Evolutionary conservation across 2,113 vertebrate species (phyloP).

Genomic region (Eonycteris spelaea): DNA sequence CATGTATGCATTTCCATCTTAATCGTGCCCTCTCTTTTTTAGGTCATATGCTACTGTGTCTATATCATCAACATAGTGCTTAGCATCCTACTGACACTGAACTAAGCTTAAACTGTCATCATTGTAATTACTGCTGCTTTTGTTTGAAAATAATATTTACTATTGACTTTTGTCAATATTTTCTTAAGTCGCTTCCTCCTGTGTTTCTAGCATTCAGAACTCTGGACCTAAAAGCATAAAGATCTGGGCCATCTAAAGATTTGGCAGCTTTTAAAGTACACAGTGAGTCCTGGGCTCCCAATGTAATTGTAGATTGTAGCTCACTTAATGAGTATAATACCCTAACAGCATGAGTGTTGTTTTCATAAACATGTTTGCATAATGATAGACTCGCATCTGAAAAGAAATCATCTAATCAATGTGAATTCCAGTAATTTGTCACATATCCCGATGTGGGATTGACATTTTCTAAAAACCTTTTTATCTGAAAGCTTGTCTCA

Average conservation of each 20-base stretch:
- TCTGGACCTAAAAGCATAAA: not conserved
- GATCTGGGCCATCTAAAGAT: not conserved
- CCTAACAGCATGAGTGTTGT: not conserved
- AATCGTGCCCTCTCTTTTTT: not conserved
- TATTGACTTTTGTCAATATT: slow-evolving; percentile 4
- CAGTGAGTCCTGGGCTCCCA: not conserved
- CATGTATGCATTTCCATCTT: not conserved
- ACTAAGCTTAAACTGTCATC: not conserved
- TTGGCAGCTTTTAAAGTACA: not conserved
- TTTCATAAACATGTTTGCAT: slow-evolving; percentile 33
- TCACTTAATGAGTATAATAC: slow-evolving; percentile 31
- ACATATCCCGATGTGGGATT: not conserved
- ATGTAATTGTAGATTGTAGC: not conserved
- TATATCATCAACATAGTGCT: not conserved
- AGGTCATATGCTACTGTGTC: not conserved
- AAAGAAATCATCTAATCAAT: slow-evolving; percentile 40
- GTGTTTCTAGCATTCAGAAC: slow-evolving; percentile 20
- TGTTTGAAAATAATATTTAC: slow-evolving; percentile 9
- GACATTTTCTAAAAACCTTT: not conserved
- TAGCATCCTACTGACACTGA: not conserved
- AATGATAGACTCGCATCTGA: slow-evolving; percentile 37
- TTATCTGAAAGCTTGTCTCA: not conserved
- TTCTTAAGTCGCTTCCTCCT: not conserved
- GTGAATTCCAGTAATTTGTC: slow-evolving; percentile 44
- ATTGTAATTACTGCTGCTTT: not conserved